phyloP scores from a whole-genome alignment of 2,797 vertebrate genomes.

The Synaphobranchus kaupii region DNA sequence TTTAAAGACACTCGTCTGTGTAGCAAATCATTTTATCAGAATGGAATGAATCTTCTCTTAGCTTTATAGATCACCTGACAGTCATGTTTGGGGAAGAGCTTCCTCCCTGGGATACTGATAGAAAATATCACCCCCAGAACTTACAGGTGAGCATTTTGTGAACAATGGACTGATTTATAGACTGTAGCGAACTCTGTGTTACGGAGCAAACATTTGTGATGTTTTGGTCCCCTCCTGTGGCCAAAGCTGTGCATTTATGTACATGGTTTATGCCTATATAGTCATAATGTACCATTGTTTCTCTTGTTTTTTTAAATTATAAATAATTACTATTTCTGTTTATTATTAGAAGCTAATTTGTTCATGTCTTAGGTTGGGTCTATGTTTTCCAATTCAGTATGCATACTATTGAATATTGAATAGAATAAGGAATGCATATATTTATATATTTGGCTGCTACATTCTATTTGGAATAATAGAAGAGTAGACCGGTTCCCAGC shows the following conservation, averaged over 20 bases:
- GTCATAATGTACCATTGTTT: neutral
- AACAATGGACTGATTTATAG: neutral
- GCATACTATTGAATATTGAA: neutral
- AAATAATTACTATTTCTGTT: too few relatives aligned
- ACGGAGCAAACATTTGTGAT: neutral
- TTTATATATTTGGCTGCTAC: neutral
- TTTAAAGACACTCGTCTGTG: neutral
- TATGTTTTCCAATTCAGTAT: neutral
- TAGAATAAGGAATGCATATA: neutral
- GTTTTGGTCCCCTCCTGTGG: neutral
- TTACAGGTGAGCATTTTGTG: conserved; percentile 78
- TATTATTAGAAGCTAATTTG: neutral
- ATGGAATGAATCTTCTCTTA: conserved; percentile 49
- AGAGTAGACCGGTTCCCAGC: neutral
- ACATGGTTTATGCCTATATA: neutral
- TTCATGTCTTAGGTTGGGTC: neutral
- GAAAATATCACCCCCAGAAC: conserved; percentile 82
- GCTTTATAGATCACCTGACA: conserved; percentile 86
- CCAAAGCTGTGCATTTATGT: neutral
- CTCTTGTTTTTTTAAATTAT: neutral
- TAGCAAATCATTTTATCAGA: neutral
- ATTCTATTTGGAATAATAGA: neutral
- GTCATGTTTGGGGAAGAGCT: conserved; percentile 90
- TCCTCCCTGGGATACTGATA: conserved; percentile 89
- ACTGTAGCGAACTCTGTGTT: neutral